A percentile compares a stretch with the other conserved stretches of the same genome.
Conservation (phyloP, 2,113 vertebrate genomes). For the Penelope pileata region DNA sequence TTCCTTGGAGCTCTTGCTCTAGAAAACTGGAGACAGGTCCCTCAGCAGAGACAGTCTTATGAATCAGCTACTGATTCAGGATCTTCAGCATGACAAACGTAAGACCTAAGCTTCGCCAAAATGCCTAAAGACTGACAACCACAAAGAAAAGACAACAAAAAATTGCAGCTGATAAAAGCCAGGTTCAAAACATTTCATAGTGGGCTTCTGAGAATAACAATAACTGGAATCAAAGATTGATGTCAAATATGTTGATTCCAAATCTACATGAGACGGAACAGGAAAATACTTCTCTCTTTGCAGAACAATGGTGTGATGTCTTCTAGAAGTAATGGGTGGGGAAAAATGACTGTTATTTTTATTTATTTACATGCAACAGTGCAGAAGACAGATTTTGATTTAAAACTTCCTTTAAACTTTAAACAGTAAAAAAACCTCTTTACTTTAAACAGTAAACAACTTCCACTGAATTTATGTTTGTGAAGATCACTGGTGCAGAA, state of each 20-base stretch:
- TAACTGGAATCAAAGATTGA: neutral
- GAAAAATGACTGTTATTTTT: neutral
- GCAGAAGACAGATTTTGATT: neutral
- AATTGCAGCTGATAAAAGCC: neutral
- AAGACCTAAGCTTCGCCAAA: neutral
- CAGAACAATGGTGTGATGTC: rapidly evolving
- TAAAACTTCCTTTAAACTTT: neutral
- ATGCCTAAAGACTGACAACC: neutral
- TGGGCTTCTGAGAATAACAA: neutral
- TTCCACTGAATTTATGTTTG: neutral
- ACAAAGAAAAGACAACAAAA: neutral
- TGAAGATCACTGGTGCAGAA: neutral
- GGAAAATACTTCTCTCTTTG: neutral
- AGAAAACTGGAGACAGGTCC: neutral
- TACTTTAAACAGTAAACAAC: neutral
- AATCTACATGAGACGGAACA: neutral
- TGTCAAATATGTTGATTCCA: rapidly evolving
- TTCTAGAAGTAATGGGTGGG: rapidly evolving
- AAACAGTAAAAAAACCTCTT: neutral
- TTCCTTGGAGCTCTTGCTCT: neutral
- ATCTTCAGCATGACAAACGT: neutral
- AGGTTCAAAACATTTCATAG: neutral
- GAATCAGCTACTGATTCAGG: neutral
- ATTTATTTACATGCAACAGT: rapidly evolving
- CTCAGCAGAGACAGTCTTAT: neutral